A percentile compares a stretch with the other conserved stretches of the same genome.
Evolutionary conservation across 2,888 invertebrate genomes (phyloP).

Genomic region (Dichetophora obliterata): DNA sequence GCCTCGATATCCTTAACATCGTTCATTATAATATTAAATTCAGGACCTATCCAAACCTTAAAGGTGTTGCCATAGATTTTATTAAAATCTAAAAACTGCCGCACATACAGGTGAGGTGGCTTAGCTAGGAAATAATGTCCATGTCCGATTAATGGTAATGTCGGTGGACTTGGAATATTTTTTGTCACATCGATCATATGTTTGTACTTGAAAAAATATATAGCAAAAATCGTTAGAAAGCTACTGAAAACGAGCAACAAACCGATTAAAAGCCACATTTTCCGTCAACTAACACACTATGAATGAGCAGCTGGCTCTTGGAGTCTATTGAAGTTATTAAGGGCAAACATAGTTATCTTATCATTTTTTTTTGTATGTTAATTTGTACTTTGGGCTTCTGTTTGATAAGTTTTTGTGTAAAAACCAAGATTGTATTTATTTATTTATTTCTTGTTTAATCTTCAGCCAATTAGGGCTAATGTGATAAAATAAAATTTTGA

Average conservation of each 20-base stretch:
- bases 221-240: slow-evolving; percentile 47
- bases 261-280: slow-evolving; percentile 54
- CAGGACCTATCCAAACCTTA: slow-evolving; percentile 65
- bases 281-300: slow-evolving; percentile 12
- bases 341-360: slow-evolving; percentile 35
- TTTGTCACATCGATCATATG: slow-evolving; percentile 56
- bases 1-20: slow-evolving; percentile 62
- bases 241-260: neutral
- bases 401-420: neutral
- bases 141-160: slow-evolving; percentile 72
- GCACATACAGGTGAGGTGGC: slow-evolving; percentile 64
- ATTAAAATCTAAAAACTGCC: slow-evolving; percentile 64
- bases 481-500: no score
- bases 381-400: neutral
- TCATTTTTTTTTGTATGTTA: slow-evolving; percentile 8
- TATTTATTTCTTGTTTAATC: no score
- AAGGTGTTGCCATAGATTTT: slow-evolving; percentile 56
- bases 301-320: neutral
- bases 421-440: no score
- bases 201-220: slow-evolving; percentile 59
- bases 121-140: slow-evolving; percentile 70
- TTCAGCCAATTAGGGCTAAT: no score
- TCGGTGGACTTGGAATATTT: slow-evolving; percentile 64
- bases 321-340: slow-evolving; percentile 6
- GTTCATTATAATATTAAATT: slow-evolving; percentile 60